Percentiles rank a stretch among this genome's conserved stretches.
Evolutionary conservation across 2,888 invertebrate species (phyloP).

Genomic region (Willowsia nigromaculata): DNA sequence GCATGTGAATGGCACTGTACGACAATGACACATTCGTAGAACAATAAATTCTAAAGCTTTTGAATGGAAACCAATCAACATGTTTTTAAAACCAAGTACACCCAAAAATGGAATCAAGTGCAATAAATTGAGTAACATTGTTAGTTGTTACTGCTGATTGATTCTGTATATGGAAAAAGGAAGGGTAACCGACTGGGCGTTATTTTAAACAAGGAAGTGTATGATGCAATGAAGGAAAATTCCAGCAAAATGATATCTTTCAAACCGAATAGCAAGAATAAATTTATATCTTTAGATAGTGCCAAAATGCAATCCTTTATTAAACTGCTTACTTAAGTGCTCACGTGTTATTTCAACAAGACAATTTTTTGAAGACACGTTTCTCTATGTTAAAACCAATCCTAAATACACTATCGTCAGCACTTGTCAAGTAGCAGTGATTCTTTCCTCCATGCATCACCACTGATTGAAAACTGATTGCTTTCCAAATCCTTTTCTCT

Average conservation of each 20-base stretch:
- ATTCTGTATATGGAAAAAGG: constrained; percentile 54
- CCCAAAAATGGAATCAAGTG: constrained; percentile 62
- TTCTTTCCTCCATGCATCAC: background rate
- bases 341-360: constrained; percentile 14
- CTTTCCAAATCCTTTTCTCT: background rate
- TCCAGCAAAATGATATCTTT: constrained; percentile 17
- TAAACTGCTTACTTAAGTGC: background rate
- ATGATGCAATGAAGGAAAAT: background rate
- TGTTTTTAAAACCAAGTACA: constrained; percentile 19
- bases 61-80: constrained; percentile 43
- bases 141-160: constrained; percentile 49
- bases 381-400: no score
- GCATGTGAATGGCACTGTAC: background rate
- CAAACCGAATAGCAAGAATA: no score
- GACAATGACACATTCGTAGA: background rate
- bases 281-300: no score
- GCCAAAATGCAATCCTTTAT: background rate
- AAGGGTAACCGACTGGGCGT: constrained; percentile 14
- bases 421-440: background rate
- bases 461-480: constrained; percentile 53
- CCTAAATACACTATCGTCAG: background rate
- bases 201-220: background rate
- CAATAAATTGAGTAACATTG: constrained; percentile 62
- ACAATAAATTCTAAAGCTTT: constrained; percentile 18
- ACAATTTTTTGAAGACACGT: background rate